Evolutionary conservation across 2,113 vertebrate species (phyloP).

Genomic region (Carlito syrichta): DNA sequence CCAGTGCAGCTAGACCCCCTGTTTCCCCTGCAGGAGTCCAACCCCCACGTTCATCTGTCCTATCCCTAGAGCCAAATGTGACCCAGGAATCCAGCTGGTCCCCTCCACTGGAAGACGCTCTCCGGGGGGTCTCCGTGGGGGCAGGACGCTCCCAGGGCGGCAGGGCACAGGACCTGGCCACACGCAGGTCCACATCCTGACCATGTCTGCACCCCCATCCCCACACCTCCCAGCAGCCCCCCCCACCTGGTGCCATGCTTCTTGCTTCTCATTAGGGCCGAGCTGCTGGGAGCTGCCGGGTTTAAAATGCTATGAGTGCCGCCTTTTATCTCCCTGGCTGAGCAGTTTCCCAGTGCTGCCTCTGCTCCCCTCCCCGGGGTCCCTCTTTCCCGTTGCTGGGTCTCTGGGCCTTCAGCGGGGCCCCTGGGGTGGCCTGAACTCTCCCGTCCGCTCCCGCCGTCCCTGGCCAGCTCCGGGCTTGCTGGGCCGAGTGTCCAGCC

Average conservation of each 20-base stretch:
- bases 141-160: background rate
- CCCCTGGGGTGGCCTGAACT: background rate
- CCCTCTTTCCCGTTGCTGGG: background rate
- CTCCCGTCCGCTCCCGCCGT: background rate
- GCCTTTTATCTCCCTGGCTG: background rate
- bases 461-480: background rate
- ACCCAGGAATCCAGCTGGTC: background rate
- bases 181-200: too few relatives aligned
- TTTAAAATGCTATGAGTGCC: background rate
- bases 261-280: background rate
- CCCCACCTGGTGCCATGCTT: background rate
- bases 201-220: background rate
- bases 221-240: rapidly evolving
- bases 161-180: background rate
- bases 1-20: rapidly evolving
- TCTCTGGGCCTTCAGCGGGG: background rate
- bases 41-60: background rate
- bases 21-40: rapidly evolving
- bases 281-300: background rate
- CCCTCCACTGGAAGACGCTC: background rate
- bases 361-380: background rate
- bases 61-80: rapidly evolving
- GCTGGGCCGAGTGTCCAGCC: background rate
- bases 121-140: background rate
- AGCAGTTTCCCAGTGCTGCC: background rate